Percentiles rank a stretch among this genome's conserved stretches.
phyloP scores from a whole-genome alignment of 2,797 vertebrate species.

The Coracias cyanogaster region DNA sequence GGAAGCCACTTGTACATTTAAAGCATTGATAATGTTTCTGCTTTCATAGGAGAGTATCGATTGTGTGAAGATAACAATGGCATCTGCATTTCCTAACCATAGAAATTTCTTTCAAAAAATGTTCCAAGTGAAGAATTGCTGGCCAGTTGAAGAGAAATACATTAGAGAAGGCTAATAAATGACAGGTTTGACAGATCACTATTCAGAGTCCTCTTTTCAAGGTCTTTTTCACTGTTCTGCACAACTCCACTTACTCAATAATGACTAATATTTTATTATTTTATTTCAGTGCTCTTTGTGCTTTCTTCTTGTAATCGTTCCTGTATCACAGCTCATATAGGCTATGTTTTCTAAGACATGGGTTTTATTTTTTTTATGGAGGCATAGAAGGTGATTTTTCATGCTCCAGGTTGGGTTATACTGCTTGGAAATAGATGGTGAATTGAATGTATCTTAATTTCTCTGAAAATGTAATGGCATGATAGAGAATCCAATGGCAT shows the following conservation, averaged over 20 bases:
- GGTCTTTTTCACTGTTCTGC: not conserved
- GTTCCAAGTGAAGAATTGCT: not conserved
- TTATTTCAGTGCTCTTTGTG: not conserved
- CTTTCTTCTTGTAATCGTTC: not conserved
- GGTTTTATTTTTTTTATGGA: not conserved
- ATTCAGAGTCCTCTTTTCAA: not conserved
- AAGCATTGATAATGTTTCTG: not conserved
- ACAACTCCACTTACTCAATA: not conserved
- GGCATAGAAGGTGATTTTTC: not conserved
- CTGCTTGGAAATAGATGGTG: not conserved
- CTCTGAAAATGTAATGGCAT: not conserved
- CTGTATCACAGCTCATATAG: not conserved
- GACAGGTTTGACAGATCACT: not conserved
- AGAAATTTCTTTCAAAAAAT: not conserved
- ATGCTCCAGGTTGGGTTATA: not conserved
- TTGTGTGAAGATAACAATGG: not conserved
- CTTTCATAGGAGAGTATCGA: not conserved
- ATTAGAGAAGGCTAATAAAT: not conserved
- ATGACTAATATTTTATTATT: not conserved
- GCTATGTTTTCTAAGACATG: fast-evolving
- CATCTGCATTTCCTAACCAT: not conserved
- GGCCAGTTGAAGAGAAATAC: not conserved
- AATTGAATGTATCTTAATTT: not conserved
- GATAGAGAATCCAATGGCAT: not conserved
- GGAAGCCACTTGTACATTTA: not conserved